These are phyloP conservation scores for Myocastor coypus DNA, from an alignment of 2,113 vertebrate genomes.

Conservation along the genomic window DNA sequence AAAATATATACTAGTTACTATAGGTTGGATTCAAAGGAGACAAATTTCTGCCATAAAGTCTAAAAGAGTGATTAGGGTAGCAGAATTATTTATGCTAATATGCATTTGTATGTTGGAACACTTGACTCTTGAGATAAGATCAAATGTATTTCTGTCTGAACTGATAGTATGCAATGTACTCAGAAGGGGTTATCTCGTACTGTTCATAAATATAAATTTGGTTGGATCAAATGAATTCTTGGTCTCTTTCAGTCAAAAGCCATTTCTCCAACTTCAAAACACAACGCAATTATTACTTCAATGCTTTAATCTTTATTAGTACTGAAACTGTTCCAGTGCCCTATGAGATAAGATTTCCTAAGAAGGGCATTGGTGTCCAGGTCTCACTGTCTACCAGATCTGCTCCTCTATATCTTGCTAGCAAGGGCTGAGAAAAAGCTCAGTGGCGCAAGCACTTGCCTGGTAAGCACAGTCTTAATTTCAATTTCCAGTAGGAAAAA, in stretches of 20 bases:
- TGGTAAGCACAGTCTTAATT: no score
- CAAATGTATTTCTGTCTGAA: not conserved
- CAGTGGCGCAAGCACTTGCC: no score
- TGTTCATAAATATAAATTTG: not conserved
- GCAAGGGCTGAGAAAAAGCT: not conserved
- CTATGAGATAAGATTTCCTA: not conserved
- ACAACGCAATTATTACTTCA: not conserved
- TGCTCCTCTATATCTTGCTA: not conserved
- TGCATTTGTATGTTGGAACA: not conserved
- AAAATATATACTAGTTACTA: not conserved
- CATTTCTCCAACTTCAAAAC: not conserved
- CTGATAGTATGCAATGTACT: not conserved
- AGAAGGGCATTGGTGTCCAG: fast-evolving
- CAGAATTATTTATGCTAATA: not conserved
- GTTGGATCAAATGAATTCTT: not conserved
- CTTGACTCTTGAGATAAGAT: not conserved
- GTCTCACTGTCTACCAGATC: not conserved
- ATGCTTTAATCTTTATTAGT: not conserved
- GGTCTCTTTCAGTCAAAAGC: not conserved
- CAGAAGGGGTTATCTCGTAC: not conserved
- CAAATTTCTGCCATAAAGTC: not conserved
- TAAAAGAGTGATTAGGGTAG: not conserved
- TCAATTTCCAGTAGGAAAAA: no score
- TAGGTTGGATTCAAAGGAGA: slow-evolving; percentile 6
- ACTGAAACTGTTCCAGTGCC: not conserved